Conservation (phyloP, 2,113 vertebrate genomes). For the Syngnathus floridae region DNA sequence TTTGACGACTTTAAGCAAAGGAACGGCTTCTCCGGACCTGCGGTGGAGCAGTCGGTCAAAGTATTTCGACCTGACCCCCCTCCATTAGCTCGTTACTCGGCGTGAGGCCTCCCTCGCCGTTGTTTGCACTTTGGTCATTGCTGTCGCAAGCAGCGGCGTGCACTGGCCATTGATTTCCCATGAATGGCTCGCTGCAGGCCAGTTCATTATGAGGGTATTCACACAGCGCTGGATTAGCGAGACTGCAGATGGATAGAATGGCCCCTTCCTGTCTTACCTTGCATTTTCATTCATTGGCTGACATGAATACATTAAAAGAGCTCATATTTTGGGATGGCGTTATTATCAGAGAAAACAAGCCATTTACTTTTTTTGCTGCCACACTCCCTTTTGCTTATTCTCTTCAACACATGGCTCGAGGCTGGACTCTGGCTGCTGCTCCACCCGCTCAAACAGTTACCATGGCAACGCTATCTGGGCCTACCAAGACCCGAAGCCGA, state of each 20-base stretch:
- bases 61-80: conserved; percentile 20
- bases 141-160: conserved; percentile 46
- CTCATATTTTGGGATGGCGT: not conserved
- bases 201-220: conserved; percentile 55
- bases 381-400: conserved; percentile 36
- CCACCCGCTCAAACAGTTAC: conserved; percentile 65
- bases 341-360: not conserved
- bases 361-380: conserved; percentile 6
- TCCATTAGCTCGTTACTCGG: conserved; percentile 58
- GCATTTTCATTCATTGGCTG: not conserved
- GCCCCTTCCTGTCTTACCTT: not conserved
- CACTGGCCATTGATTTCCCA: conserved; percentile 67
- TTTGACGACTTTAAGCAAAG: conserved; percentile 29
- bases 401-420: conserved; percentile 59
- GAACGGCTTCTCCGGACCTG: not conserved
- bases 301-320: not conserved
- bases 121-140: conserved; percentile 50
- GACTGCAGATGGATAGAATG: conserved; percentile 16
- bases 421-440: conserved; percentile 62
- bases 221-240: conserved; percentile 55
- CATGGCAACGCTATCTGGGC: conserved; percentile 72
- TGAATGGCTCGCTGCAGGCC: conserved; percentile 55
- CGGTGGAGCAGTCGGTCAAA: conserved; percentile 5
- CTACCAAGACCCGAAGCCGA: conserved; percentile 74
- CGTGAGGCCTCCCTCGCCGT: conserved; percentile 45